Evolutionary conservation across 2,888 invertebrate genomes (phyloP), one percentile per base, ranked within the genome.

Genomic region (Troilus luridus): DNA sequence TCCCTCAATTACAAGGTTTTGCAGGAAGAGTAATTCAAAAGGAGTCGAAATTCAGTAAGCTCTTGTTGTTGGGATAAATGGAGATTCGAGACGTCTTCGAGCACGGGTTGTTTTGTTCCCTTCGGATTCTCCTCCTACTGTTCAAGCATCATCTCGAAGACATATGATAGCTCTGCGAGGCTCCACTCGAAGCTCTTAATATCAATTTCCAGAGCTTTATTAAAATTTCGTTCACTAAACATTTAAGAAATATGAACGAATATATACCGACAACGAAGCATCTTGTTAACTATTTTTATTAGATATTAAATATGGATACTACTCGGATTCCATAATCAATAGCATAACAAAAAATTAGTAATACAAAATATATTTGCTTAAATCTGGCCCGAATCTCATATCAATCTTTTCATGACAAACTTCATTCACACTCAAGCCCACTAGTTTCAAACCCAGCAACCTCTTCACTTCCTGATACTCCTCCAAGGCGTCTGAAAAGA

Each of bases 21-120:
- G 72, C 14, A 41, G 72, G 27, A 27, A 19, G 72, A 77, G 72
- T 77, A 77, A 77, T 77, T 77, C 17, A 41, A 41, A 77, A 77
- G 72, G 72, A 77, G 72, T 77, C 72, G 72, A 77, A 77, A 77
- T 77, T 77, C 72, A 77, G 72, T 77, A 77, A 41, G 27, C 72
- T 41, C 41, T 77, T 77, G 72, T 77, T 77, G 27, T 41, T 77
- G 17, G 17, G 8, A 0, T 77, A 77, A 77, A 77, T 77, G 27
- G 72, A 17, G 72, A 77, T 77, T 77, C 72, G 41, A 77, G 72
- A 77, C 27, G 72, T 77, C 27, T 77, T 27, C 72, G 72, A 77
- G 72, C 1, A 41, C 27, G 17, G 8, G 27, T 19, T 21, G 27
- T 77, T 77, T 77, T 41, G 72, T 77, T 77, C 72, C 17, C 17